A percentile compares a stretch with the other conserved stretches of the same genome.
phyloP scores from a whole-genome alignment of 1,140 invertebrate genomes.

The Parasteatoda tepidariorum region DNA sequence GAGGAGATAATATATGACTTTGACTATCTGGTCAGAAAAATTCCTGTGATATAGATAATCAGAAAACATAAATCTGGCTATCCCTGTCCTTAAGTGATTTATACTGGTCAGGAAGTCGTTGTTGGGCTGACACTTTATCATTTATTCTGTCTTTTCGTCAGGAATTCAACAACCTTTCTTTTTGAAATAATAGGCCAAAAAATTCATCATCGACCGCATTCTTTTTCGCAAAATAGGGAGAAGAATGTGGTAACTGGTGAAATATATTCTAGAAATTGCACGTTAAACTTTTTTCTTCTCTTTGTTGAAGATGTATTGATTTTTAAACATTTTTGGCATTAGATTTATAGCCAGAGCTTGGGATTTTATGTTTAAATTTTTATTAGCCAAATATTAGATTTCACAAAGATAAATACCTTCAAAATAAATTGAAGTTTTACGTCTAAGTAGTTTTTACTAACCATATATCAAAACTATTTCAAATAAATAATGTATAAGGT shows the following conservation, averaged over 20 bases:
- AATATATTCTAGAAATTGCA: conserved; percentile 45
- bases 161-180: conserved; percentile 49
- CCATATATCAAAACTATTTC: too few relatives aligned
- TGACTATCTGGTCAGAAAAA: conserved; percentile 58
- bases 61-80: conserved; percentile 47
- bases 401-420: too few relatives aligned
- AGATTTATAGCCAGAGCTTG: too few relatives aligned
- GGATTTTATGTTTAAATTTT: too few relatives aligned
- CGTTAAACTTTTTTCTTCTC: conserved; percentile 10
- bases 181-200: conserved; percentile 34
- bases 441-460: too few relatives aligned
- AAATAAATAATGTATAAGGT: too few relatives aligned
- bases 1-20: conserved; percentile 48
- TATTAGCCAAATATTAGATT: too few relatives aligned
- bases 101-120: conserved; percentile 50
- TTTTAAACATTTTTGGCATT: conserved; percentile 54
- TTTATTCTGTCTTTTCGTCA: conserved; percentile 42
- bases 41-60: conserved; percentile 38
- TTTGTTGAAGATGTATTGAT: conserved; percentile 48
- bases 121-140: conserved; percentile 47
- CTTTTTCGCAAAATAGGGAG: conserved; percentile 35
- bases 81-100: conserved; percentile 34
- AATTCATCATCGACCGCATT: conserved; percentile 14
- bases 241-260: conserved; percentile 49
- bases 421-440: too few relatives aligned